A percentile compares a stretch with the other conserved stretches of the same genome.
Conservation (phyloP, 1,140 invertebrate genomes). For the Cotesia vestalis region DNA sequence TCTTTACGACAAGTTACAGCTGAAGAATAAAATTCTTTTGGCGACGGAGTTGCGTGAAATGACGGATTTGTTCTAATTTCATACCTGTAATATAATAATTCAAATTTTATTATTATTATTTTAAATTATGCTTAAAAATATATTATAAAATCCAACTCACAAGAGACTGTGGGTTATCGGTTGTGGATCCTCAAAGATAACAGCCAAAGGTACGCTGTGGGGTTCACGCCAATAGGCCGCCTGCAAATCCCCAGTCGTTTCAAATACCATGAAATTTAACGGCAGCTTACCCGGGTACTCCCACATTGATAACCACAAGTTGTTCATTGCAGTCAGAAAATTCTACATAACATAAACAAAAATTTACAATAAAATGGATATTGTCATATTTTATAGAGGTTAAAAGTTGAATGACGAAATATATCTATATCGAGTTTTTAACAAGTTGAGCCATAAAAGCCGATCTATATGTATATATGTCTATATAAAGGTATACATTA, state of each 20-base stretch:
- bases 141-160: conserved; percentile 57
- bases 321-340: conserved; percentile 73
- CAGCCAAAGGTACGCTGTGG: conserved; percentile 72
- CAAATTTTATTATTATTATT: conserved; percentile 3
- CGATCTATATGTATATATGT: too few species aligned
- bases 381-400: too few species aligned
- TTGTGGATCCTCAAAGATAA: conserved; percentile 72
- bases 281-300: conserved; percentile 66
- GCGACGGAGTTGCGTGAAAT: conserved; percentile 70
- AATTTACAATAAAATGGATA: too few species aligned
- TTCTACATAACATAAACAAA: conserved; percentile 60
- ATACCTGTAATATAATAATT: conserved; percentile 65
- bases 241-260: conserved; percentile 73
- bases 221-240: conserved; percentile 76
- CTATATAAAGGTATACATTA: neutral
- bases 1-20: conserved; percentile 74
- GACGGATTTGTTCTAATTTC: conserved; percentile 78
- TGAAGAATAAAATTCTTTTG: conserved; percentile 71
- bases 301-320: conserved; percentile 66
- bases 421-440: neutral
- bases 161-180: conserved; percentile 66
- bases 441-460: too few species aligned
- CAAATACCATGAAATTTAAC: conserved; percentile 73
- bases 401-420: neutral
- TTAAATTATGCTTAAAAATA: too few species aligned